Percentiles rank a stretch among this genome's conserved stretches.
phyloP scores from a whole-genome alignment of 2,888 invertebrate species.

The Pachliopta kotzebuea region DNA sequence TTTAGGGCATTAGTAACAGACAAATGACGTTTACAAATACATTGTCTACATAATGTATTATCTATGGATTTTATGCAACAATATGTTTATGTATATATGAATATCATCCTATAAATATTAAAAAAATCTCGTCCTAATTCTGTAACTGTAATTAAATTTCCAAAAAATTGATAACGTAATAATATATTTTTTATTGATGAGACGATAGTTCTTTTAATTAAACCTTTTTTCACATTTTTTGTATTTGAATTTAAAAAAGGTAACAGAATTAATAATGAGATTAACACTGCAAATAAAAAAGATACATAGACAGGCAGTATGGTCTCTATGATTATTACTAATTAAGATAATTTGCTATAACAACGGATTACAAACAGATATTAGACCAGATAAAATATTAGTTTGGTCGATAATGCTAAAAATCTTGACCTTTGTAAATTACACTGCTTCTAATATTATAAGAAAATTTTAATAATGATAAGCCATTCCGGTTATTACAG shows the following conservation, averaged over 20 bases:
- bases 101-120: too few species aligned
- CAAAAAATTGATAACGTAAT: too few species aligned
- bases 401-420: not conserved
- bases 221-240: too few species aligned
- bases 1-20: not conserved
- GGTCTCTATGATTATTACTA: not conserved
- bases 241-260: too few species aligned
- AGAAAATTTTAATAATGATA: not conserved
- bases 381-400: not conserved
- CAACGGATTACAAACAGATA: not conserved
- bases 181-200: too few species aligned
- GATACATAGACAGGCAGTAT: not conserved
- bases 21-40: not conserved
- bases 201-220: too few species aligned
- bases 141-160: too few species aligned
- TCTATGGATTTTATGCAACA: too few species aligned
- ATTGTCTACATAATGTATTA: not conserved
- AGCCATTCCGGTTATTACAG: not conserved
- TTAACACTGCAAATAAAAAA: too few species aligned
- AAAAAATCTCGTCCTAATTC: too few species aligned
- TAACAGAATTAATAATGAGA: too few species aligned
- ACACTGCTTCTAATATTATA: not conserved
- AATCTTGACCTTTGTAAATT: not conserved
- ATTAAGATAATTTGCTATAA: not conserved
- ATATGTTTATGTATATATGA: too few species aligned